Base-by-base conservation (phyloP, 2,113 vertebrate species). In the Callocephalon fimbriatum region DNA sequence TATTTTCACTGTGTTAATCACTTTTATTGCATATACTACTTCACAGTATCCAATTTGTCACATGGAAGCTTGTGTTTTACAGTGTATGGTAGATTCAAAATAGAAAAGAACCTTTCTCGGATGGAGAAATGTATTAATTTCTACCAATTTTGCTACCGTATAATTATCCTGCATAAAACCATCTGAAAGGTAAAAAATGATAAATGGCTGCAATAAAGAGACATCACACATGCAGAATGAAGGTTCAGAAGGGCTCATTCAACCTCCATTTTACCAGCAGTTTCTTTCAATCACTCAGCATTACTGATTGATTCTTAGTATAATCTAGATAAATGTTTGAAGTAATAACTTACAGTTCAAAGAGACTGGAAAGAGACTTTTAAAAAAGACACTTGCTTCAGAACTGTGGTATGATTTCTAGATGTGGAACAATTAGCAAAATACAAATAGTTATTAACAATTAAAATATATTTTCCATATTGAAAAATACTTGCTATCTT, bases 131-230 rank as follows among this genome's bases (percentile, higher is more conserved):
- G 15, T 82, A 79, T 92, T 96, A 85, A 94, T 96, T 96, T 92
- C 66, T 80, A 68, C 22, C 47, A 62, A 89, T 95, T 92, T 93
- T 93, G 93, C 67, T 92, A 87, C 65, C 42, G 31, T 91, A 38
- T 94, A 97, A 96, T 97, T 94, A 93, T 96, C n/a, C 18, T 86
- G 83, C 66, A 29, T 89, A 94, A 94, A 82, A 59, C 76, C 61
- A 25, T 71, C 86, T 96, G 94, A 96, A 88, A 93, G 71, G 93
- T 93, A 93, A 95, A 87, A 97, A 92, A 76, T 85, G 48, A 93
- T 86, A 92, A 97, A 97, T 94, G 45, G 7, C 50, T 93, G 71
- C 63, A 96, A 83, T 96, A 92, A 93, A 90, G 82, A 87, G 58
- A 51, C 54, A 88, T 59, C 70, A 65, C 71, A 94, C 27, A 47